Evolutionary conservation across 2,797 vertebrate genomes (phyloP).

Genomic region (Thamnophis elegans): DNA sequence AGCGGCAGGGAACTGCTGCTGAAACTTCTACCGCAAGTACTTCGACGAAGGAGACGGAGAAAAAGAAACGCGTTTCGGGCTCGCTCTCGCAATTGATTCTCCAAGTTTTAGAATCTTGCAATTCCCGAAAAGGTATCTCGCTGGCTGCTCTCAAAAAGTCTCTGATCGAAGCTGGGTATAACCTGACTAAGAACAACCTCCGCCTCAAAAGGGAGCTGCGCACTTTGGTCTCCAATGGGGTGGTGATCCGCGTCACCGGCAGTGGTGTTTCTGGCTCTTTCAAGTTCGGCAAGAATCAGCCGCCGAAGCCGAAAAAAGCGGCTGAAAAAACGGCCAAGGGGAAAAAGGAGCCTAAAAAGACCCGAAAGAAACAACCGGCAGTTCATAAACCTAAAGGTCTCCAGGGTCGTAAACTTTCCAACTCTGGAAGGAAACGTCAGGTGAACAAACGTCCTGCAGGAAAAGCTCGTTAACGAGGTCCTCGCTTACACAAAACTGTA

Average conservation of each 20-base stretch:
- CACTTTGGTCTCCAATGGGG: not conserved
- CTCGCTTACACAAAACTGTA: not conserved
- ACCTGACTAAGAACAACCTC: not conserved
- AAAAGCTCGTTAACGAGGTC: too few species aligned
- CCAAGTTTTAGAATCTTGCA: not conserved
- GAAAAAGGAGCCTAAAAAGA: not conserved
- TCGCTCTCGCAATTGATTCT: not conserved
- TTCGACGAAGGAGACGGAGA: too few species aligned
- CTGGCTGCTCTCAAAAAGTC: conserved; percentile 3
- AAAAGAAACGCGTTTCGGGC: not conserved
- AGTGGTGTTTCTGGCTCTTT: conserved; percentile 9
- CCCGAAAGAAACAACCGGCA: not conserved
- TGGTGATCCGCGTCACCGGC: not conserved
- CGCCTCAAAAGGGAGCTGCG: conserved; percentile 10
- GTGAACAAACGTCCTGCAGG: not conserved
- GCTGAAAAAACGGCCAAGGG: not conserved
- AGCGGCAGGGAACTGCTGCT: not conserved
- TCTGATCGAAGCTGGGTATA: not conserved
- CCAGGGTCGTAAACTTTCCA: not conserved
- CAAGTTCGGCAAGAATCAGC: not conserved
- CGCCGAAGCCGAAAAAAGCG: not conserved
- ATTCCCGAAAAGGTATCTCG: not conserved
- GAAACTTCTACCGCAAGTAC: not conserved
- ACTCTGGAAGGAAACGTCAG: not conserved
- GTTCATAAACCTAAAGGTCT: not conserved